Evolutionary conservation across 1,140 invertebrate genomes (phyloP).

Genomic region (Bradysia coprophila): DNA sequence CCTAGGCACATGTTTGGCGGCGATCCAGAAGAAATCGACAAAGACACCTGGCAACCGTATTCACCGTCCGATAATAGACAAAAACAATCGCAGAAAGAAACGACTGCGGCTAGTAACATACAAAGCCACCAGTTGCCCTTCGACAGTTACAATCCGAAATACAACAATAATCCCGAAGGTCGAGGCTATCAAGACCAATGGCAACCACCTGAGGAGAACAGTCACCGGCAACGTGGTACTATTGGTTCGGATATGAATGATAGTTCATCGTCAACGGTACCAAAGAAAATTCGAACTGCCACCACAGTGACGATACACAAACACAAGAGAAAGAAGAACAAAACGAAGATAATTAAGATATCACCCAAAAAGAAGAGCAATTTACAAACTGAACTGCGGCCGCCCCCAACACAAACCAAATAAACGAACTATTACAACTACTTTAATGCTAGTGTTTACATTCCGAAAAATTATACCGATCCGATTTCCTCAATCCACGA

Average conservation of each 20-base stretch:
- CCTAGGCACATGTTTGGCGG: not conserved
- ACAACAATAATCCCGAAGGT: constrained; percentile 21
- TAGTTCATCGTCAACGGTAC: not conserved
- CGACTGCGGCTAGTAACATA: constrained; percentile 1
- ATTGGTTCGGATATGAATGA: not conserved
- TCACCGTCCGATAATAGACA: no score
- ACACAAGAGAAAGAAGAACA: not conserved
- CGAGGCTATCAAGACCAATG: constrained; percentile 15
- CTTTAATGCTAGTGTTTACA: no score
- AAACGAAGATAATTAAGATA: no score
- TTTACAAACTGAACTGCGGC: not conserved
- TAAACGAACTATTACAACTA: no score
- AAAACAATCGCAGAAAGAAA: not conserved
- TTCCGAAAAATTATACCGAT: no score
- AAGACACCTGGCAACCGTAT: constrained; percentile 4
- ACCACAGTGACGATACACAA: not conserved
- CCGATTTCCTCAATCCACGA: no score
- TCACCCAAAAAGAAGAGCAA: not conserved
- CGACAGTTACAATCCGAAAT: constrained; percentile 21
- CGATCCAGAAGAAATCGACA: not conserved
- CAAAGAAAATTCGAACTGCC: not conserved
- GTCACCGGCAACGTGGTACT: not conserved
- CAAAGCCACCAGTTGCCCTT: constrained; percentile 1
- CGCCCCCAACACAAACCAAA: not conserved
- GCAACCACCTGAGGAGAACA: not conserved